Percentiles rank a stretch among this genome's conserved stretches.
Conservation (phyloP, 1,140 invertebrate species). For the Lineus longissimus region DNA sequence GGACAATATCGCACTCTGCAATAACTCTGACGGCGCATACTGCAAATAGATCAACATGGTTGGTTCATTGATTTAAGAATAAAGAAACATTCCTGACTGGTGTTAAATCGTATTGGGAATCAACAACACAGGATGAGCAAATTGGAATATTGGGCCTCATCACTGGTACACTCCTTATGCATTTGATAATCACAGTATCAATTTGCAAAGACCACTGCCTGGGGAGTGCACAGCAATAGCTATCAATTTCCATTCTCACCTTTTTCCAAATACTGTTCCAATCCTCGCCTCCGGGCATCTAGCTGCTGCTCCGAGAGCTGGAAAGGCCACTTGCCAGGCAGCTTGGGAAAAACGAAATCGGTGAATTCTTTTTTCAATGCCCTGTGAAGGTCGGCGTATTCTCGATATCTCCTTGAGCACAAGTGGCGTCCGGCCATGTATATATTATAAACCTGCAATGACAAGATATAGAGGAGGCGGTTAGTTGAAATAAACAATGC, state of each 20-base stretch:
- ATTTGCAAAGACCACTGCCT: too few species aligned
- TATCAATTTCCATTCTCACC: slow-evolving; percentile 42
- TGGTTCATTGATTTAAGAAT: too few species aligned
- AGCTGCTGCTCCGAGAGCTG: slow-evolving; percentile 93
- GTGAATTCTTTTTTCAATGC: slow-evolving; percentile 93
- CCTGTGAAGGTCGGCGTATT: slow-evolving; percentile 87
- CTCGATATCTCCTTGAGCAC: slow-evolving; percentile 91
- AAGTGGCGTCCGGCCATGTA: slow-evolving; percentile 98
- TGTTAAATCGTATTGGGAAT: too few species aligned
- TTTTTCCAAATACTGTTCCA: slow-evolving; percentile 98
- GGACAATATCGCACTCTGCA: slow-evolving; percentile 94
- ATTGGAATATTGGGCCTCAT: too few species aligned
- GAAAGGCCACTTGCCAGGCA: slow-evolving; percentile 99
- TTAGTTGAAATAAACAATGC: too few species aligned
- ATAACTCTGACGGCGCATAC: slow-evolving; percentile 97
- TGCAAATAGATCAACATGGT: slow-evolving; percentile 29
- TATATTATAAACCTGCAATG: slow-evolving; percentile 82
- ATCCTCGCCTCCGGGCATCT: slow-evolving; percentile 83
- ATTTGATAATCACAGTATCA: too few species aligned
- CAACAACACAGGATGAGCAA: too few species aligned
- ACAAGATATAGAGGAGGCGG: background rate
- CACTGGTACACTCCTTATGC: too few species aligned
- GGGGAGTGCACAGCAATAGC: too few species aligned
- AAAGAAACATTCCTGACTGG: too few species aligned
- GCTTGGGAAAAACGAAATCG: slow-evolving; percentile 95